Base-by-base conservation (phyloP, 2,888 invertebrate genomes). In the Sericinus montela region DNA sequence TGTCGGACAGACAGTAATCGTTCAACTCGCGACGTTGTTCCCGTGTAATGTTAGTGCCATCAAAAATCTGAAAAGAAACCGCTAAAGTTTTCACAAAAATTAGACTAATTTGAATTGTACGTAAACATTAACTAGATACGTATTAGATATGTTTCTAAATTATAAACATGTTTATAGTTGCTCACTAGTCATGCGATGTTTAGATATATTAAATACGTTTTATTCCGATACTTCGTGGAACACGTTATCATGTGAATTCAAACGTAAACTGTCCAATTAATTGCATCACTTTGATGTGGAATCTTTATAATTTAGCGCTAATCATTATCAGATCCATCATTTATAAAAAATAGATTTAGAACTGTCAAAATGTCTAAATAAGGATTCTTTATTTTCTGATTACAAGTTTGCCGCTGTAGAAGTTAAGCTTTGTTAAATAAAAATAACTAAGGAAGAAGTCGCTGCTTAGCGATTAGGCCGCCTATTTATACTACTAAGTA, bases 41-140 rank as follows among this genome's bases (percentile, higher is more conserved):
- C 38, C 93, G 89, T 0, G 96, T 96, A 34, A 97, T 95, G 80
- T 98, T 96, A 14, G 97, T 97, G 28, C 97, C 98, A 80, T 98
- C 98, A 66, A 98, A 93, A 55, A 98, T 95, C 95, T 96, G 72
- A 10, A 87, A 88, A 37, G 47, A 52, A 55, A 51, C 4, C 41
- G 39, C 35, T 43, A n/a, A 34, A 34, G 29, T 36, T 56, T 49
- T 38, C 29, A 53, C 45, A 54, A 45, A 37, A 30, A 43, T 32
- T 23, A 45, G 11, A 37, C 43, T 29, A 30, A 30, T 11, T 11
- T 11, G 3, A 32, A 11, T 32, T 32, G 10, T 32, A 6, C n/a
- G 4, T 3, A 0, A n/a, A 29, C 6, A 11, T 32, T 32, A 7
- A 13, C 32, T 4, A 13, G 7, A 11, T 5, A n/a, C n/a, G 11